A percentile compares a stretch with the other conserved stretches of the same genome.
These are phyloP conservation scores for Thaumetopoea pityocampa DNA, from an alignment of 1,140 invertebrate genomes.

Conservation along the genomic window DNA sequence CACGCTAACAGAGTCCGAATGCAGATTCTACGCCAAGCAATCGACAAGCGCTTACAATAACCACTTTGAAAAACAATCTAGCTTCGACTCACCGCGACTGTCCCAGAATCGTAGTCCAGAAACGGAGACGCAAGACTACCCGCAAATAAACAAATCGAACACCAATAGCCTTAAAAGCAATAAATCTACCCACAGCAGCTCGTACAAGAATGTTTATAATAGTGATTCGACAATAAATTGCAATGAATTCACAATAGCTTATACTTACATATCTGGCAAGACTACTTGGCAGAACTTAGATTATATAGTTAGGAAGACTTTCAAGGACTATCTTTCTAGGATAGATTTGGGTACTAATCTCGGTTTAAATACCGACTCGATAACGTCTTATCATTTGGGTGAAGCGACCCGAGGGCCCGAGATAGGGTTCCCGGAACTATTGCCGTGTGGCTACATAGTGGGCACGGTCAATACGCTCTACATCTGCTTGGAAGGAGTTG, in stretches of 20 bases:
- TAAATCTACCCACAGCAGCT: conserved; percentile 77
- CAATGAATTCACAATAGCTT: conserved; percentile 88
- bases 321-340: conserved; percentile 95
- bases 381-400: conserved; percentile 94
- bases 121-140: conserved; percentile 65
- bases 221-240: conserved; percentile 75
- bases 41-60: conserved; percentile 61
- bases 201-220: conserved; percentile 71
- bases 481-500: conserved; percentile 91
- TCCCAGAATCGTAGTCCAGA: conserved; percentile 75
- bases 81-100: conserved; percentile 70
- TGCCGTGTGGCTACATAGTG: conserved; percentile 95
- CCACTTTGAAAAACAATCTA: conserved; percentile 75
- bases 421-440: conserved; percentile 87
- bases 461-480: conserved; percentile 89
- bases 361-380: conserved; percentile 91
- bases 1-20: conserved; percentile 77
- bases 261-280: conserved; percentile 92
- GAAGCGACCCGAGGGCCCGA: conserved; percentile 86
- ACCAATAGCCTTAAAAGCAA: conserved; percentile 76
- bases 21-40: conserved; percentile 71
- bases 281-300: conserved; percentile 97
- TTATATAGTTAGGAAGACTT: conserved; percentile 91
- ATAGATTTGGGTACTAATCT: conserved; percentile 95
- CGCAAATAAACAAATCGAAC: conserved; percentile 69